Percentiles rank a stretch among this genome's conserved stretches.
Conservation (phyloP, 2,888 invertebrate species). For the Panopea generosa region DNA sequence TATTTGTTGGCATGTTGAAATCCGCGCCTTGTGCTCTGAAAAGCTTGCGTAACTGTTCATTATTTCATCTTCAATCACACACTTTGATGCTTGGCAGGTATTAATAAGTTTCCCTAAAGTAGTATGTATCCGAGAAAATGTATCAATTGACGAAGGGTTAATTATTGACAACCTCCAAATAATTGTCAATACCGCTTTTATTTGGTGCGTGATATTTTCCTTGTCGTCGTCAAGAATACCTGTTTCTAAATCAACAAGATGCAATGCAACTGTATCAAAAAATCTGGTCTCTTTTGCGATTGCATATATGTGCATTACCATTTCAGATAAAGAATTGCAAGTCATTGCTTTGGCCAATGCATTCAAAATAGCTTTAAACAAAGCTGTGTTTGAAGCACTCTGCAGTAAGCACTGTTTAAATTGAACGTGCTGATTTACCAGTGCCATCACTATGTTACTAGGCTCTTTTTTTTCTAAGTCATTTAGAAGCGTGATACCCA, state of each 20-base stretch:
- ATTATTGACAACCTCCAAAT: too few relatives aligned
- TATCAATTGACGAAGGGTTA: too few relatives aligned
- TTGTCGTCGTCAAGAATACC: too few relatives aligned
- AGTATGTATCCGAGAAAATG: slow-evolving; percentile 33
- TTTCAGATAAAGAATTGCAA: slow-evolving; percentile 27
- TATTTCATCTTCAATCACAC: slow-evolving; percentile 48
- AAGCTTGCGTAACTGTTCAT: slow-evolving; percentile 37
- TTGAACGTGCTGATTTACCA: slow-evolving; percentile 29
- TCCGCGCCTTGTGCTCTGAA: slow-evolving; percentile 42
- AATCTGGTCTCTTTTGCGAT: not conserved
- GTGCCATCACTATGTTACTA: slow-evolving; percentile 26
- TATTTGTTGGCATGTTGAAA: not conserved
- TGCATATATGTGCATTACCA: not conserved
- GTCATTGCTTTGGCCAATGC: slow-evolving; percentile 54
- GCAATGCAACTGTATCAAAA: not conserved
- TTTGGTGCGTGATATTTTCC: too few relatives aligned
- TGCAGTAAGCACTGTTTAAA: slow-evolving; percentile 6
- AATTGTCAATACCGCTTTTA: too few relatives aligned
- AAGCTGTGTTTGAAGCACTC: slow-evolving; percentile 10
- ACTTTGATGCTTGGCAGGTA: slow-evolving; percentile 3
- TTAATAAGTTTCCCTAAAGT: slow-evolving; percentile 44
- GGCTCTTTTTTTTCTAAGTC: slow-evolving; percentile 26
- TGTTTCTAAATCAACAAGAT: too few relatives aligned
- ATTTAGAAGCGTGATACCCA: too few relatives aligned
- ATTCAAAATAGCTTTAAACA: slow-evolving; percentile 11